Percentiles rank a stretch among this genome's conserved stretches.
phyloP scores from a whole-genome alignment of 2,888 invertebrate genomes.

The Philhelius pedissequus region DNA sequence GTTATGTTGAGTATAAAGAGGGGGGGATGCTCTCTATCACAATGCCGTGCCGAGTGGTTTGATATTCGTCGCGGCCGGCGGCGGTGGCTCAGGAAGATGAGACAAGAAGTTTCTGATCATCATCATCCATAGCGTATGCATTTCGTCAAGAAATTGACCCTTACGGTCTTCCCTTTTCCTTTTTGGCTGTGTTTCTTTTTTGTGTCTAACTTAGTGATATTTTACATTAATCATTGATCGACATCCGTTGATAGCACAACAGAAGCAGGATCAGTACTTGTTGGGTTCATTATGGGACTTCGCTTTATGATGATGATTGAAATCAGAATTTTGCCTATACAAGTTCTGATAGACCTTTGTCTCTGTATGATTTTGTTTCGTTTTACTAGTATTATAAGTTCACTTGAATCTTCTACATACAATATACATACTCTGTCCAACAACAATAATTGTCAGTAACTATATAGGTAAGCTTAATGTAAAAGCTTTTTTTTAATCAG shows the following conservation, averaged over 20 bases:
- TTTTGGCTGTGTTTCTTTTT: background rate
- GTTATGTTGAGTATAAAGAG: background rate
- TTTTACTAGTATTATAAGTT: background rate
- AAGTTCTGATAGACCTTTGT: background rate
- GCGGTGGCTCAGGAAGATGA: constrained; percentile 13
- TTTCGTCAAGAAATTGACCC: constrained; percentile 55
- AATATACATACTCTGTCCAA: no score
- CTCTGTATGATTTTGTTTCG: background rate
- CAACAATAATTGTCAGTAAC: no score
- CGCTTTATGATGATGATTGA: background rate
- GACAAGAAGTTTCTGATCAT: constrained; percentile 32
- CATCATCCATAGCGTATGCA: constrained; percentile 45
- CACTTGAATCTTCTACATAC: no score
- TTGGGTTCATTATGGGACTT: constrained; percentile 19
- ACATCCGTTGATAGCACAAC: constrained; percentile 44
- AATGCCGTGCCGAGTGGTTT: background rate
- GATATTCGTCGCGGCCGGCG: constrained; percentile 2
- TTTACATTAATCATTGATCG: constrained; percentile 65
- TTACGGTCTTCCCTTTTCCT: background rate
- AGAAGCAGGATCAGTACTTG: constrained; percentile 35
- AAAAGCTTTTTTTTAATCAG: no score
- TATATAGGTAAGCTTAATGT: no score
- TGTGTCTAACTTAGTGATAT: constrained; percentile 35
- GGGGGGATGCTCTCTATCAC: background rate
- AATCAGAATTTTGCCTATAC: background rate